Evolutionary conservation across 1,140 invertebrate genomes (phyloP).

Genomic region (Popillia japonica): DNA sequence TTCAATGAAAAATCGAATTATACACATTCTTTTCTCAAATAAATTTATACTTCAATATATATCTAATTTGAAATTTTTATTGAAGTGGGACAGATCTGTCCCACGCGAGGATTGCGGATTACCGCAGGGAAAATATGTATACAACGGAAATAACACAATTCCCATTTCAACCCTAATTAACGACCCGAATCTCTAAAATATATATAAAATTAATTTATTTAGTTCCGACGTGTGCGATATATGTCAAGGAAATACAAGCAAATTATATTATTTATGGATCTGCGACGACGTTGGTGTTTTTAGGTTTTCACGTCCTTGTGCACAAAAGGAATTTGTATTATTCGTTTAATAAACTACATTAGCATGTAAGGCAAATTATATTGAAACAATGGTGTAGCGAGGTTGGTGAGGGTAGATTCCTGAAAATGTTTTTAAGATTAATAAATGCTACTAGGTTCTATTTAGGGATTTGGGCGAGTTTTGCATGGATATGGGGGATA

Average conservation of each 20-base stretch:
- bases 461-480: too few species aligned
- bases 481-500: too few species aligned
- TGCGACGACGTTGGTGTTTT: neutral
- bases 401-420: neutral
- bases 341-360: neutral
- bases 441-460: too few species aligned
- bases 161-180: constrained; percentile 1
- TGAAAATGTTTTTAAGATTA: neutral
- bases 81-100: too few species aligned
- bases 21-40: too few species aligned
- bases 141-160: neutral
- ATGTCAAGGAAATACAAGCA: constrained; percentile 2
- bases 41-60: too few species aligned
- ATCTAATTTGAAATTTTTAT: too few species aligned
- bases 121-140: too few species aligned
- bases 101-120: too few species aligned
- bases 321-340: neutral
- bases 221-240: neutral
- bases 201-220: neutral
- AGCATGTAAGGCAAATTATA: neutral
- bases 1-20: too few species aligned
- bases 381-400: neutral
- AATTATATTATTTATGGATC: constrained; percentile 8
- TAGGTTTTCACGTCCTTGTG: neutral
- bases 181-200: neutral